Evolutionary conservation across 2,888 invertebrate species (phyloP).

Genomic region (Argyra leucocephala): DNA sequence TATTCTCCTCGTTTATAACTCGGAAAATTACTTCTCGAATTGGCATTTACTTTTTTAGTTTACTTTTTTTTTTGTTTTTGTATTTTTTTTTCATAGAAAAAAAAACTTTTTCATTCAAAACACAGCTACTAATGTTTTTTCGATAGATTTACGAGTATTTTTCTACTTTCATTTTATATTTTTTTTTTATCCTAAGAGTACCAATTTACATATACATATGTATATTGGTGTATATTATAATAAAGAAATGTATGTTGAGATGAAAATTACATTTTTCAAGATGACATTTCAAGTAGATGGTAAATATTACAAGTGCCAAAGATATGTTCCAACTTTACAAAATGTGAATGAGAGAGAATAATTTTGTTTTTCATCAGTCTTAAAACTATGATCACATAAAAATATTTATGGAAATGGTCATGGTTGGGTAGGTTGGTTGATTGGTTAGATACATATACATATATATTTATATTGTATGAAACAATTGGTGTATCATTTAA

Average conservation of each 20-base stretch:
- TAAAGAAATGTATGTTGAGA: slow-evolving; percentile 18
- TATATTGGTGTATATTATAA: neutral
- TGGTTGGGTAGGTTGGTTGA: too few species aligned
- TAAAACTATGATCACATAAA: too few species aligned
- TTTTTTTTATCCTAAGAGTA: neutral
- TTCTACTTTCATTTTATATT: neutral
- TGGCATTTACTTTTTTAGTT: neutral
- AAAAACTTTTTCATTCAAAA: neutral
- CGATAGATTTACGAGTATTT: slow-evolving; percentile 3
- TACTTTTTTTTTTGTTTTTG: neutral
- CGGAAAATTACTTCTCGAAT: neutral
- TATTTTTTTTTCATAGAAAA: too few species aligned
- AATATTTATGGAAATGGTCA: too few species aligned
- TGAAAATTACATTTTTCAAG: slow-evolving; percentile 40
- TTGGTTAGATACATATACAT: too few species aligned
- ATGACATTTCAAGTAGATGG: slow-evolving; percentile 42
- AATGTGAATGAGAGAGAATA: too few species aligned
- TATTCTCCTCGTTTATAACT: neutral
- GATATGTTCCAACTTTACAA: neutral
- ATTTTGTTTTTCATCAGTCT: too few species aligned
- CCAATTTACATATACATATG: neutral
- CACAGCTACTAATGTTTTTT: neutral
- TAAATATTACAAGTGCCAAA: slow-evolving; percentile 31
- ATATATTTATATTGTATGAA: too few species aligned
- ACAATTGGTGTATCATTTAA: too few species aligned